These are phyloP conservation scores for Hassar affinis DNA, from an alignment of 2,113 vertebrate species.

Conservation along the genomic window DNA sequence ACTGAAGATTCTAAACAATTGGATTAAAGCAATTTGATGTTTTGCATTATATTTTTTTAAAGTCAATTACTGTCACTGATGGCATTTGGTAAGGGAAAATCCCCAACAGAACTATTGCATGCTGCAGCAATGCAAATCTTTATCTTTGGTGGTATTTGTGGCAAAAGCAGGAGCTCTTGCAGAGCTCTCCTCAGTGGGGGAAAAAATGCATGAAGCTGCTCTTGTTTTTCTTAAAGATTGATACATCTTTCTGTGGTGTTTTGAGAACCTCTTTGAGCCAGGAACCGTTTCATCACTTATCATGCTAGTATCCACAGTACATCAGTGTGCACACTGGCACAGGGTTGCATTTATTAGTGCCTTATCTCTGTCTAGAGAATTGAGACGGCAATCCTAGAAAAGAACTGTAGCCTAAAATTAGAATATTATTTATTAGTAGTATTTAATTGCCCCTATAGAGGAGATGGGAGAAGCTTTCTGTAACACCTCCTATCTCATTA, in stretches of 20 bases:
- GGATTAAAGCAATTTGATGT: background rate
- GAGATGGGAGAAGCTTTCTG: background rate
- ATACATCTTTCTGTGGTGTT: background rate
- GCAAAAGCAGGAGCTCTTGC: constrained; percentile 39
- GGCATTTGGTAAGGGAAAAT: constrained; percentile 28
- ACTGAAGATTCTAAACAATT: background rate
- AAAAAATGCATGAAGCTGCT: constrained; percentile 5
- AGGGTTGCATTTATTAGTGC: background rate
- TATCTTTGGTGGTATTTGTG: constrained; percentile 40
- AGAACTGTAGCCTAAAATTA: background rate
- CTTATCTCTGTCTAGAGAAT: background rate
- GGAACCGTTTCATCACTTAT: constrained; percentile 10
- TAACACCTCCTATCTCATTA: background rate
- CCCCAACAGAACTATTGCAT: constrained; percentile 10
- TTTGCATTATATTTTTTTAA: background rate
- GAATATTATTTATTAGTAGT: background rate
- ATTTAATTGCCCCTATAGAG: background rate
- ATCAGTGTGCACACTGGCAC: background rate
- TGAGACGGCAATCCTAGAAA: background rate
- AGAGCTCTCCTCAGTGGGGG: background rate
- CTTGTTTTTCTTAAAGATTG: background rate
- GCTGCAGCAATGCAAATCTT: constrained; percentile 19
- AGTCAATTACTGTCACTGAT: background rate
- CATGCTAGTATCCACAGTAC: background rate
- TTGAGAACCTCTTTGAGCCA: background rate